Evolutionary conservation across 2,797 vertebrate species (phyloP), one percentile per base, ranked within the genome.

Genomic region (Pseudochromis fuscus): DNA sequence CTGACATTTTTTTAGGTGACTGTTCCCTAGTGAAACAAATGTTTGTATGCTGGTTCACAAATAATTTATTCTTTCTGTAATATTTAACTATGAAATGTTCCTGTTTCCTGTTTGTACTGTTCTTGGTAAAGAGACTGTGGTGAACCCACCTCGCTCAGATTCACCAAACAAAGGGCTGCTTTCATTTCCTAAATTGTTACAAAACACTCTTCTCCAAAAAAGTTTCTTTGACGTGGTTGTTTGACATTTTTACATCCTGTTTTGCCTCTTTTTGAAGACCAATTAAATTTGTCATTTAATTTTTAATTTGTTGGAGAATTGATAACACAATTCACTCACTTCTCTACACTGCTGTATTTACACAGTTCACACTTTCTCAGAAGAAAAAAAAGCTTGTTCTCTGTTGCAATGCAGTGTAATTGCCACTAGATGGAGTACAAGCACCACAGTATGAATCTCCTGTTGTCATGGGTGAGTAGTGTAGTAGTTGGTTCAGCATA

Each of bases 371-470:
- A 13, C 31, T 28, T 27, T 19, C 6, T 30, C 2, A 67, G 10
- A 33, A 25, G 40, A 13, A 1, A 18, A n/a, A 5, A 42, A 1
- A 50, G 5, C 4, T 58, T 31, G 13, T 38, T 56, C 42, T 40
- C 0, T 13, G 1, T 19, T 74, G 75, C 21, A 71, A 24, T 85
- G 25, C 6, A 10, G 0, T 0, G 9, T 16, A 7, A 1, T 12
- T 15, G 3, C 87, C 88, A 86, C 77, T 85, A 87, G 91, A 83
- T 88, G 83, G 19, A 2, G 48, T 0, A 42, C 50, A 33, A 35
- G 24, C 50, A 60, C 61, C 46, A 69, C 27, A 37, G 35, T 9
- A 15, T 1, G 4, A 3, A 7, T 25, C 2, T 15, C 30, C 61
- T 3, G 16, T 31, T 30, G 16, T 16, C 4, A 7, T 3, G 2